Evolutionary conservation across 1,140 invertebrate genomes (phyloP), one percentile per base, ranked within the genome.

Genomic region (Tenebrio molitor): DNA sequence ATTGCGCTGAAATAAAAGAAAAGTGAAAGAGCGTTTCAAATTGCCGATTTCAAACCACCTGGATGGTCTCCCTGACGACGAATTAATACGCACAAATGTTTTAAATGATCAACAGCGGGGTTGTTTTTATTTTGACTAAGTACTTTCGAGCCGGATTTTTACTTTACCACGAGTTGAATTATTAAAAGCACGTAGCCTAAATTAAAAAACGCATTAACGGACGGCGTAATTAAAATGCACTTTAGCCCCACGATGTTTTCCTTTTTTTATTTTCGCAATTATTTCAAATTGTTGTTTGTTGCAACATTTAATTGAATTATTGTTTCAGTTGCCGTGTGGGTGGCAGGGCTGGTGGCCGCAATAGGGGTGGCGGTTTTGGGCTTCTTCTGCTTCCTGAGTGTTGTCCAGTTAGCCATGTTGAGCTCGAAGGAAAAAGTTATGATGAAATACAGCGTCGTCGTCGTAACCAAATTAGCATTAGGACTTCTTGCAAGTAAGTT

Each of bases 341-440:
- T 93, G 75, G 91, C 93, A 36, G 94, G 94, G 21, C 84, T 94
- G 58, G 88, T 93, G 42, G 92, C 90, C 6, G 88, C 89, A 5
- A 83, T 89, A 19, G 91, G 91, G 39, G 90, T 92, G 17, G 84
- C 88, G 8, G 80, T 91, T 21, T 84, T 95, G 66, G 92, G 89
- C 3, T 83, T 93, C 17, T 91, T 93, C 82, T 93, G 92, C 80
- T 84, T 92, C 42, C 82, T 94, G 36, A 91, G 91, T 15, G 88
- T 95, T 65, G 85, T 95, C 23, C 93, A 95, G 83, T 85, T 95
- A 44, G 91, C 93, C 36, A 95, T 95, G 92, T 89, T 94, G 74
- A 91, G 91, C 33, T 93, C 92, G 36, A 91, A 91, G 79, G 93
- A 94, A 81, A 89, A 90, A 78, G 89, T 94, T 19, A 88, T 91